A percentile compares a stretch with the other conserved stretches of the same genome.
Conservation (phyloP, 2,113 vertebrate species). For the Taxidea taxus region DNA sequence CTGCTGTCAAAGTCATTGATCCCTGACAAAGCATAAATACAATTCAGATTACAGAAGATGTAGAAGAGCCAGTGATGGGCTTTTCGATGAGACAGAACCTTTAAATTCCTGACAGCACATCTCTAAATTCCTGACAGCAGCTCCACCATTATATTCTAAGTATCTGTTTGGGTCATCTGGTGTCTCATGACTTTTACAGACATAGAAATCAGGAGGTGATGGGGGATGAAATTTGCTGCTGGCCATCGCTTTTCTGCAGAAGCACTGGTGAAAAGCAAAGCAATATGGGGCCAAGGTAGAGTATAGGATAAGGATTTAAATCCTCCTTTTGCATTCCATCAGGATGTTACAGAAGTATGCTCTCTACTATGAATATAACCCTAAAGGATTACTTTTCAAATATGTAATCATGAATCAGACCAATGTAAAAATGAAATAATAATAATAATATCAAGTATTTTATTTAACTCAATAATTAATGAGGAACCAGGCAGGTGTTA, state of each 20-base stretch:
- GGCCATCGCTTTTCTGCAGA: background rate
- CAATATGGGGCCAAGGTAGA: background rate
- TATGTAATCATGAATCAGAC: background rate
- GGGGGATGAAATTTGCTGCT: background rate
- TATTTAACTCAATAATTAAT: background rate
- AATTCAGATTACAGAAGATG: background rate
- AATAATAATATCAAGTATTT: background rate
- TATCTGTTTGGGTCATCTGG: background rate
- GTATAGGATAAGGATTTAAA: background rate
- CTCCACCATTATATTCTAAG: background rate
- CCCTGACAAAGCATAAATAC: background rate
- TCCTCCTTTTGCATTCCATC: background rate
- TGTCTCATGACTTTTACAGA: background rate
- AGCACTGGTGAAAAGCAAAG: background rate
- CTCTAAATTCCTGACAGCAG: constrained; percentile 26
- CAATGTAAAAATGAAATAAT: background rate
- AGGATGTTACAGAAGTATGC: background rate
- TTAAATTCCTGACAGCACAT: constrained; percentile 12
- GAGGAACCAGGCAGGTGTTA: background rate
- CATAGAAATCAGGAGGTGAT: background rate
- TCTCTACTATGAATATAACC: background rate
- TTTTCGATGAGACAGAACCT: background rate
- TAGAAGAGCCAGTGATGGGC: background rate
- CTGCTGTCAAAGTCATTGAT: background rate
- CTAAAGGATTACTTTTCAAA: constrained; percentile 6